Evolutionary conservation across 2,888 invertebrate species (phyloP), one percentile per base, ranked within the genome.

Genomic region (Mythimna ferrago): DNA sequence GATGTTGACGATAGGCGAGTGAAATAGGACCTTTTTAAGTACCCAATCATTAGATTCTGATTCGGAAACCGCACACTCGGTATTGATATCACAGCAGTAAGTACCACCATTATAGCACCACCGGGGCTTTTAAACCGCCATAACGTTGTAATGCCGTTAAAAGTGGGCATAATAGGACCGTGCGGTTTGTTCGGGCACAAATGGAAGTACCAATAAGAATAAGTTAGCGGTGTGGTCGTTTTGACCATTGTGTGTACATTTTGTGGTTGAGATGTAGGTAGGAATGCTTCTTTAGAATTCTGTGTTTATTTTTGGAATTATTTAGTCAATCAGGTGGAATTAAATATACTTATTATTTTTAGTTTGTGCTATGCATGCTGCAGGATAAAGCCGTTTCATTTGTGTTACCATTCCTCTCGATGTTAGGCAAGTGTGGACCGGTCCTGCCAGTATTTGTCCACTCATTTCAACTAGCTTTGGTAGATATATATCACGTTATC

Each of bases 121-220:
- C 35, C 16, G 73, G 71, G 71, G 71, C 73, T 71, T 80, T 82
- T 78, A 82, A 85, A 76, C 62, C 79, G 76, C 74, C 61, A 71
- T 84, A 86, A 82, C 74, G 66, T 65, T 68, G 71, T 78, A 78
- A 77, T 82, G 74, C 66, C 78, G 77, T 79, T 82, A 85, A 86
- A 84, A 84, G 75, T 73, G 67, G 76, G 35, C 63, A 63, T 82
- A 78, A 82, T 78, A 71, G 68, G 66, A 60, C 73, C 44, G 70
- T 82, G 84, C 68, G 86, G 86, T 84, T 84, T 76, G 65, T 75
- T 60, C 62, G 69, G 56, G 69, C 66, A 73, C 71, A 77, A 82
- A 84, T 79, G 73, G 57, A 54, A 75, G 65, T 57, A 67, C 73
- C 82, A 73, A 84, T 80, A 79, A 75, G 77, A 79, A 81, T 73